Percentiles rank a stretch among this genome's conserved stretches.
These are phyloP conservation scores for Halictus quadricinctus DNA, from an alignment of 2,888 invertebrate genomes.

Conservation along the genomic window DNA sequence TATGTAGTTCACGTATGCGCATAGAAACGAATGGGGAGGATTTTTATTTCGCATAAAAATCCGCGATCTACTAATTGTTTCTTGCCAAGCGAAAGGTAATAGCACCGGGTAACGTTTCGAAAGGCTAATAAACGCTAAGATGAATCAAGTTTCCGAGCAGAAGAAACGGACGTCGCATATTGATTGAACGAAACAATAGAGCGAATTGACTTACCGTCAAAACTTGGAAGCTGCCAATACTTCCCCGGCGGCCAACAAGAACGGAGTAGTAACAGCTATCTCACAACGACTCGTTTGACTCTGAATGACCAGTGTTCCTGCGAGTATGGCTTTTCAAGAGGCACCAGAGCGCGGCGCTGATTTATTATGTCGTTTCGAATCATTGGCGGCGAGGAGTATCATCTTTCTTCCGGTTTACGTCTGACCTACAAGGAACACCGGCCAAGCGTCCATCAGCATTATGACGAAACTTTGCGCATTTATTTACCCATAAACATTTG, in stretches of 20 bases:
- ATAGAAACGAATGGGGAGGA: too few relatives aligned
- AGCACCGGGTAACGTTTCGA: background rate
- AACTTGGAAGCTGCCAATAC: background rate
- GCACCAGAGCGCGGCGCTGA: background rate
- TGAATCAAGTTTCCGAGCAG: background rate
- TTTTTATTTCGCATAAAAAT: too few relatives aligned
- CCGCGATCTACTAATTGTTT: too few relatives aligned
- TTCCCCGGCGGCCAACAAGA: background rate
- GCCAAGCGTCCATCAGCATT: background rate
- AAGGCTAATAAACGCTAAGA: background rate
- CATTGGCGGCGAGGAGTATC: background rate
- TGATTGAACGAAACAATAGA: background rate
- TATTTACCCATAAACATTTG: background rate
- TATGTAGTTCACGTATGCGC: too few relatives aligned
- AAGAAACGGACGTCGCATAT: background rate
- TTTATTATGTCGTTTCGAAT: slow-evolving; percentile 3
- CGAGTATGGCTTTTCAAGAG: background rate
- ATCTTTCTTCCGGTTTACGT: background rate
- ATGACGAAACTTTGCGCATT: background rate
- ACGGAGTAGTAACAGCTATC: background rate
- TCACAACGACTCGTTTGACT: background rate
- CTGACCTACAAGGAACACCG: background rate
- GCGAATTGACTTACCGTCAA: background rate
- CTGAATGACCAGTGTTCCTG: background rate
- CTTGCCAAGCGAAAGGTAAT: too few relatives aligned